A percentile compares a stretch with the other conserved stretches of the same genome.
Conservation (phyloP, 2,888 invertebrate genomes). For the Megastigmus dorsalis region DNA sequence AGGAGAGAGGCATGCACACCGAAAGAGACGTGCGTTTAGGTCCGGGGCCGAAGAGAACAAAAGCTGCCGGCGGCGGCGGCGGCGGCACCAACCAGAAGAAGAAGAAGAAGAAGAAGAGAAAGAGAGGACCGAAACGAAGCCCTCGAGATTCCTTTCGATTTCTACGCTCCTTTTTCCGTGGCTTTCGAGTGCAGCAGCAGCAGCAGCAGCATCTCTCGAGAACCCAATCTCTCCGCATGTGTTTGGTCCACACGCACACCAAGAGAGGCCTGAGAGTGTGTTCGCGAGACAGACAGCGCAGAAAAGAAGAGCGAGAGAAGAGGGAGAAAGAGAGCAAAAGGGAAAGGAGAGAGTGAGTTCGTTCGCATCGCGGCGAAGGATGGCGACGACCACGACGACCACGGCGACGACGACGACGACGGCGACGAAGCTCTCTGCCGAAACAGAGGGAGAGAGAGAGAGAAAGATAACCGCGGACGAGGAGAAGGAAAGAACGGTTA, state of each 20-base stretch:
- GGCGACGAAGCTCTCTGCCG: not conserved
- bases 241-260: not conserved
- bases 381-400: conserved; percentile 16
- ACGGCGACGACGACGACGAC: not conserved
- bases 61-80: conserved; percentile 7
- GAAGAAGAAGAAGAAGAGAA: not conserved
- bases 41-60: conserved; percentile 10
- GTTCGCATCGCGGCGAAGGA: conserved; percentile 44
- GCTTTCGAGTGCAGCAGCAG: not conserved
- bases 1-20: not conserved
- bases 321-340: not conserved
- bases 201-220: conserved; percentile 10
- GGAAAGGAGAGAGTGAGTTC: conserved; percentile 31
- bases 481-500: conserved; percentile 41
- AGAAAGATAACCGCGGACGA: not conserved
- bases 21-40: conserved; percentile 17
- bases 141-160: conserved; percentile 50
- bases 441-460: conserved; percentile 4
- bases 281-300: conserved; percentile 30
- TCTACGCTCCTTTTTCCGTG: conserved; percentile 45
- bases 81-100: not conserved
- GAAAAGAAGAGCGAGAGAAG: not conserved
- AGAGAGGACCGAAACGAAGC: conserved; percentile 5
- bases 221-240: not conserved
- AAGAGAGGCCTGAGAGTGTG: not conserved